phyloP scores from a whole-genome alignment of 2,113 vertebrate species.

The Oostethus manadensis region DNA sequence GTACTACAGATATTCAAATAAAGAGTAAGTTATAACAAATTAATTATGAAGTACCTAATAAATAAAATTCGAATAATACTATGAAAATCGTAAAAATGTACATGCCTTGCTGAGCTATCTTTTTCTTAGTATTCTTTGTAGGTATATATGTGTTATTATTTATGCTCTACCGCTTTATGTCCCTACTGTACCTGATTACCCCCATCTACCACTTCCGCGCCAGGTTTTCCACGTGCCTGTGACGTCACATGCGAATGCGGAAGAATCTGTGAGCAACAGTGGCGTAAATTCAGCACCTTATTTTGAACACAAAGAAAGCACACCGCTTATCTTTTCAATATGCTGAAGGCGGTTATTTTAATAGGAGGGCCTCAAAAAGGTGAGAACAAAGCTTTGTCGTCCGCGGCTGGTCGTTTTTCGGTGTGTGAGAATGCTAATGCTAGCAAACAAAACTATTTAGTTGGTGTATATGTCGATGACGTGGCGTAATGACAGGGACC shows the following conservation, averaged over 20 bases:
- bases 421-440: slow-evolving; percentile 21
- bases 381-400: slow-evolving; percentile 44
- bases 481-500: slow-evolving; percentile 29
- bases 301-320: neutral
- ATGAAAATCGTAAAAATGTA: too few relatives aligned
- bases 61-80: too few relatives aligned
- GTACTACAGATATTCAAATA: too few relatives aligned
- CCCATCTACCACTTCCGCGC: neutral
- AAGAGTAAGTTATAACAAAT: too few relatives aligned
- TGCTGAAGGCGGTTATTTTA: slow-evolving; percentile 92
- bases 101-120: too few relatives aligned
- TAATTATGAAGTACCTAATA: too few relatives aligned
- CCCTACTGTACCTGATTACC: too few relatives aligned
- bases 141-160: too few relatives aligned
- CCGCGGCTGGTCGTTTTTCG: neutral
- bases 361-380: slow-evolving; percentile 97
- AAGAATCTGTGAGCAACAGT: neutral
- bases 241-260: slow-evolving; percentile 31
- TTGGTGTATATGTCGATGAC: slow-evolving; percentile 39
- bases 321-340: slow-evolving; percentile 33
- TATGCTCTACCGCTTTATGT: too few relatives aligned
- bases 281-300: neutral
- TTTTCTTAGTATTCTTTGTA: too few relatives aligned
- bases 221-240: slow-evolving; percentile 5
- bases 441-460: neutral